phyloP scores from a whole-genome alignment of 2,797 vertebrate species.

The Chrosomus eos region DNA sequence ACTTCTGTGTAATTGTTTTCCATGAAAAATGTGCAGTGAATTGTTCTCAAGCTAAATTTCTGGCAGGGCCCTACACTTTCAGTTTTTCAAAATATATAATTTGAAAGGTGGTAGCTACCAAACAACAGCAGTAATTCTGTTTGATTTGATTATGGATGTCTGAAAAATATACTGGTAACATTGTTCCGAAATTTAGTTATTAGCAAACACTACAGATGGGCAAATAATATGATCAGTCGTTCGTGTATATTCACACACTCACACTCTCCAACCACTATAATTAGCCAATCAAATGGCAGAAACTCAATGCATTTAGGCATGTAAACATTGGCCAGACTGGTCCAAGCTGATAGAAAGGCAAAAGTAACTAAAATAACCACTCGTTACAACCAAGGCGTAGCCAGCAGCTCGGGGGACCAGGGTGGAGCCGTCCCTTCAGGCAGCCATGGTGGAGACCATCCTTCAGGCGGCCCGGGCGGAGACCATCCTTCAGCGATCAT shows the following conservation, averaged over 20 bases:
- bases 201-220: not conserved
- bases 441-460: no score
- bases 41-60: not conserved
- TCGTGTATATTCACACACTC: not conserved
- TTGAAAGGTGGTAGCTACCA: not conserved
- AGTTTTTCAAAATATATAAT: not conserved
- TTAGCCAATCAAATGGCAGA: not conserved
- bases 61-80: not conserved
- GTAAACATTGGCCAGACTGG: not conserved
- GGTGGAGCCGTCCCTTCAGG: no score
- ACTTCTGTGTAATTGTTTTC: not conserved
- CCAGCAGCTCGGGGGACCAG: no score
- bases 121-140: not conserved
- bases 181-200: not conserved
- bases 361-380: no score
- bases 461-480: no score
- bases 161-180: not conserved
- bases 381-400: no score
- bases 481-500: no score
- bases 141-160: not conserved
- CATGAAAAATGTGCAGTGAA: not conserved
- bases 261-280: no score
- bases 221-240: not conserved
- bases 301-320: not conserved
- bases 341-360: no score